Conservation (phyloP, 2,888 invertebrate genomes). For the Nomada ferruginata region DNA sequence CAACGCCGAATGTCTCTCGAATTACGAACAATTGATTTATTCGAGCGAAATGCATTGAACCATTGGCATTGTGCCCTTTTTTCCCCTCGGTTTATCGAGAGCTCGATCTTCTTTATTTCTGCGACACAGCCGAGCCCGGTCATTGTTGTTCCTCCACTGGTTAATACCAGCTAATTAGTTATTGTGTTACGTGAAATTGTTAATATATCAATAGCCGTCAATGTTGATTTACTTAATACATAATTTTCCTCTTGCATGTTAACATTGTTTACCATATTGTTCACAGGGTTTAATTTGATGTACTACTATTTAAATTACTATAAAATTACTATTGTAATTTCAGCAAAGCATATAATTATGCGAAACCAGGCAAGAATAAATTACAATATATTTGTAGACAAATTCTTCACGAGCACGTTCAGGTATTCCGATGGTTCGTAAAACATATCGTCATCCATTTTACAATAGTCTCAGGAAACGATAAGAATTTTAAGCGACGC, state of each 20-base stretch:
- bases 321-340: not conserved
- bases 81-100: not conserved
- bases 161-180: constrained; percentile 30
- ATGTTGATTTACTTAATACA: constrained; percentile 12
- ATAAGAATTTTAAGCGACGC: not conserved
- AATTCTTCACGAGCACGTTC: no score
- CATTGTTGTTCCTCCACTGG: not conserved
- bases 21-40: constrained; percentile 43
- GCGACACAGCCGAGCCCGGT: not conserved
- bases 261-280: constrained; percentile 11
- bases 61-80: not conserved
- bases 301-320: not conserved
- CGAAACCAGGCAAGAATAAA: not conserved
- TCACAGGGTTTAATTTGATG: not conserved
- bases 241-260: constrained; percentile 4
- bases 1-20: constrained; percentile 15
- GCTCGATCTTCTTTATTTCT: not conserved
- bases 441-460: no score
- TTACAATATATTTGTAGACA: not conserved
- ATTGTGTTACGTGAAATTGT: no score
- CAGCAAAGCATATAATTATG: not conserved
- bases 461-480: no score
- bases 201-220: not conserved
- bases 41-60: not conserved
- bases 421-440: no score